Evolutionary conservation across 1,140 invertebrate genomes (phyloP), one percentile per base, ranked within the genome.

Genomic region (Rhagoletis zephyria): DNA sequence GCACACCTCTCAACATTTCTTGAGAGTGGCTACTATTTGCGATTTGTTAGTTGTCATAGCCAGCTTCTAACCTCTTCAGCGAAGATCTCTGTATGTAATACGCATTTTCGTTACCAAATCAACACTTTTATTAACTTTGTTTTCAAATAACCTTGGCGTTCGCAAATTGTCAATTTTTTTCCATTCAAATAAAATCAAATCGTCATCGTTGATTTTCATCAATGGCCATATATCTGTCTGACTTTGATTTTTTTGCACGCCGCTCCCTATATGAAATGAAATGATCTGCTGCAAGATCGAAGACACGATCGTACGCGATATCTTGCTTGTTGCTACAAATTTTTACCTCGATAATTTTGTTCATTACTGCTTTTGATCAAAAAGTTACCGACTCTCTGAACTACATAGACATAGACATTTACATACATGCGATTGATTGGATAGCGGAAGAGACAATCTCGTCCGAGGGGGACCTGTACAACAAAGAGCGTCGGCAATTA

Each of bases 401-500:
- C 30, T 30, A 30, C 30, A 30, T 30, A 30, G 30, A 30, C 30
- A 30, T 30, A 30, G 30, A 30, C 30, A 30, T 30, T 30, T 30
- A 30, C 30, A 81, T 30, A 30, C 30, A 81, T 19, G 45, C 48
- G 74, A 7, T 81, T 16, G 74, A 56, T 5, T 74, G 51, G 10
- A 56, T 56, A 56, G 5, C 51, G 51, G 10, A 5, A 63, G 10
- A 5, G 16, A n/a, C 61, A 63, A 63, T 63, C 61, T 63, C n/a
- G 12, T 4, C 12, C 4, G 61, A n/a, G n/a, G 5, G 16, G 45
- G 9, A 14, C 9, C 45, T 77, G 74, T 16, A 81, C 40, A 64
- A 86, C 60, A 86, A 61, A 65, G 19, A 64, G 7, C 60, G 40
- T 2, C 60, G 16, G 45, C 85, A 86, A 86, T 86, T 86, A 86